Percentiles rank a stretch among this genome's conserved stretches.
Evolutionary conservation across 30 jellyfish, hydroid and myxozoan species (phyloP).

Genomic region (Cassiopea andromeda): DNA sequence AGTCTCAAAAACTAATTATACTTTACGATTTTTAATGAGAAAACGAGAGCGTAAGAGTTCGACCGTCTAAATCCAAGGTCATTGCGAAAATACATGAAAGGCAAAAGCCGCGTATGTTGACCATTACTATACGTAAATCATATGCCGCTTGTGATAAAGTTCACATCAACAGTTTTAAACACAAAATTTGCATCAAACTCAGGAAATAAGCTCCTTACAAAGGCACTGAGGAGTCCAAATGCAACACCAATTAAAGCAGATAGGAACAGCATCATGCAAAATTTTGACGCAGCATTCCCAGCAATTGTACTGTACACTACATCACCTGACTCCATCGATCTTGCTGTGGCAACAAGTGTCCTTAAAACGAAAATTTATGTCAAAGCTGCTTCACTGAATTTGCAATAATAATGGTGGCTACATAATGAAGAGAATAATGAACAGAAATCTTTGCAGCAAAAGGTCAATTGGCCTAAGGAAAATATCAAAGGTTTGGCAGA

Average conservation of each 20-base stretch:
- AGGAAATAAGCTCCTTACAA: constrained; percentile 27
- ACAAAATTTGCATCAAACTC: background rate
- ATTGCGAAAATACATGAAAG: too few relatives aligned
- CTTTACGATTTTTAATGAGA: too few relatives aligned
- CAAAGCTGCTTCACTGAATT: background rate
- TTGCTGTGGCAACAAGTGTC: constrained; percentile 85
- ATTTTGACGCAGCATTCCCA: constrained; percentile 77
- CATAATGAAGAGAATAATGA: too few relatives aligned
- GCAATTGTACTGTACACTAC: constrained; percentile 73
- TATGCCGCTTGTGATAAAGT: background rate
- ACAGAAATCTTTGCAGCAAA: too few relatives aligned
- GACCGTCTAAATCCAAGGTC: too few relatives aligned
- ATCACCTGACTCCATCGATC: constrained; percentile 80
- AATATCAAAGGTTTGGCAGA: too few relatives aligned
- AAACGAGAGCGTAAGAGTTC: too few relatives aligned
- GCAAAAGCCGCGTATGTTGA: too few relatives aligned
- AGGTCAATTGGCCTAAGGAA: too few relatives aligned
- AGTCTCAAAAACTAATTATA: too few relatives aligned
- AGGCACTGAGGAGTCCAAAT: constrained; percentile 87
- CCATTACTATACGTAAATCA: too few relatives aligned
- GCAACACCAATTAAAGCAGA: constrained; percentile 89
- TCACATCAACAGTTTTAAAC: background rate
- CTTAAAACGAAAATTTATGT: constrained; percentile 14
- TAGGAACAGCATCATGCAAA: constrained; percentile 90
- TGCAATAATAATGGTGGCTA: too few relatives aligned